Conservation (phyloP, 2,888 invertebrate genomes). For the Drosophila atripex region DNA sequence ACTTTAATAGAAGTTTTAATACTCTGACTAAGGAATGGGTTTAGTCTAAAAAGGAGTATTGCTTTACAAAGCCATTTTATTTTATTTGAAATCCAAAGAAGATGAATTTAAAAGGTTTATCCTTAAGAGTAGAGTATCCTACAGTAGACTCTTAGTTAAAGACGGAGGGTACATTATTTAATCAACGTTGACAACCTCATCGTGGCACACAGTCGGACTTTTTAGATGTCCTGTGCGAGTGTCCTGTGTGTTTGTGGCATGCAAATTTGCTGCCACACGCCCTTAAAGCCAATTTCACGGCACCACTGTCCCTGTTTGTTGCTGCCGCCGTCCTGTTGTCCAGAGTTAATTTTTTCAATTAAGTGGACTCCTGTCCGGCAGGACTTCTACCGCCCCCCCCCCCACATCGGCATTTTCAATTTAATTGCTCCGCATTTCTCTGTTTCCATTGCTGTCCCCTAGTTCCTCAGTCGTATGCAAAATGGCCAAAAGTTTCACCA, state of each 20-base stretch:
- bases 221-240: constrained; percentile 19
- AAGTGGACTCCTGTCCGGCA: constrained; percentile 49
- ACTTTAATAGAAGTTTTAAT: neutral
- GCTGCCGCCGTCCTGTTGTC: constrained; percentile 33
- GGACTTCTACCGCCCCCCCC: neutral
- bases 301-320: constrained; percentile 8
- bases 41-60: constrained; percentile 12
- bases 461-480: constrained; percentile 22
- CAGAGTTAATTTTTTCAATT: constrained; percentile 69
- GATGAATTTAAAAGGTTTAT: too few species aligned
- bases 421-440: constrained; percentile 32
- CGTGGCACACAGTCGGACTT: constrained; percentile 28
- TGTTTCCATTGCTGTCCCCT: neutral
- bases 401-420: constrained; percentile 34
- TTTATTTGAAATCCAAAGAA: too few species aligned
- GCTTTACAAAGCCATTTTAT: too few species aligned
- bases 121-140: neutral
- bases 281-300: constrained; percentile 68
- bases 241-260: constrained; percentile 27
- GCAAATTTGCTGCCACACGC: constrained; percentile 63
- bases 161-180: constrained; percentile 62
- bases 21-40: constrained; percentile 2
- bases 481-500: constrained; percentile 24
- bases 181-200: constrained; percentile 78
- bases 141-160: constrained; percentile 6